Evolutionary conservation across 2,797 vertebrate genomes (phyloP).

Genomic region (Crenichthys baileyi): DNA sequence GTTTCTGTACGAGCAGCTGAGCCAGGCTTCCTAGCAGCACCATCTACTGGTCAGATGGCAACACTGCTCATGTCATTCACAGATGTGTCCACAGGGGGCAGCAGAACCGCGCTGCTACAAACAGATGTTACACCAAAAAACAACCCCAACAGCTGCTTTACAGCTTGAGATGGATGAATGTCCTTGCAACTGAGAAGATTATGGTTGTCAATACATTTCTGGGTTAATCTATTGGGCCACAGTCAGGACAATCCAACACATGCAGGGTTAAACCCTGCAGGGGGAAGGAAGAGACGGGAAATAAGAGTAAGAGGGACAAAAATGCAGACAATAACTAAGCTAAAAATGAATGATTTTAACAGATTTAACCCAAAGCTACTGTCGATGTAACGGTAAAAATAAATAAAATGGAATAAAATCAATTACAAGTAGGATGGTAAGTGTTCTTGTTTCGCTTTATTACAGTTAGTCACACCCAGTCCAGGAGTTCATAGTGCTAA

Average conservation of each 20-base stretch:
- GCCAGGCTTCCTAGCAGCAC: constrained; percentile 12
- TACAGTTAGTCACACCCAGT: too few species aligned
- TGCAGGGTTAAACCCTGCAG: not conserved
- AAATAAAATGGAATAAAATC: too few species aligned
- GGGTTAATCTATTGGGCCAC: not conserved
- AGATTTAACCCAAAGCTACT: too few species aligned
- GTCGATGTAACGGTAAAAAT: too few species aligned
- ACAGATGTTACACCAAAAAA: not conserved
- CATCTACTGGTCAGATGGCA: constrained; percentile 40
- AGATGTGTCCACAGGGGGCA: constrained; percentile 43
- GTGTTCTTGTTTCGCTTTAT: too few species aligned
- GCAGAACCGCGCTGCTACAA: not conserved
- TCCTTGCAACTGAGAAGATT: not conserved
- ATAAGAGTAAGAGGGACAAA: not conserved
- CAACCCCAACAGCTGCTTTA: not conserved
- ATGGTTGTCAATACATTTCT: not conserved
- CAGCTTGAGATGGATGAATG: not conserved
- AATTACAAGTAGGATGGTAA: too few species aligned
- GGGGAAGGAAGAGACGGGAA: not conserved
- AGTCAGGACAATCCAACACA: not conserved
- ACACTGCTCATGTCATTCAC: not conserved
- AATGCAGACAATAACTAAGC: too few species aligned
- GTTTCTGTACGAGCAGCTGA: constrained; percentile 50
- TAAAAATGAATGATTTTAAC: too few species aligned
- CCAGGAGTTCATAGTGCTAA: too few species aligned